phyloP scores from a whole-genome alignment of 2,888 invertebrate genomes.

The Orthonevra nobilis region DNA sequence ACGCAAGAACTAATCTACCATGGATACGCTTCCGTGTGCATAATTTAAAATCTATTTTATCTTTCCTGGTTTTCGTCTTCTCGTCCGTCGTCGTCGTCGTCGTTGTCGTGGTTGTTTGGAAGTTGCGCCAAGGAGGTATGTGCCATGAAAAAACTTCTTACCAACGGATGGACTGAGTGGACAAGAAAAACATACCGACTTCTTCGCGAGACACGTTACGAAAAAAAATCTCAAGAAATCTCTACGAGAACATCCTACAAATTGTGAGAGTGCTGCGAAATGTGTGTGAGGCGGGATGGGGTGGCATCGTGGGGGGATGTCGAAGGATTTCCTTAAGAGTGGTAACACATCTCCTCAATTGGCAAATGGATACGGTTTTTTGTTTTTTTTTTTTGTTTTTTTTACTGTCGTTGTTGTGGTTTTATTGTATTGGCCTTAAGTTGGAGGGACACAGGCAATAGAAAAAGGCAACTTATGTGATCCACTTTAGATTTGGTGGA shows the following conservation, averaged over 20 bases:
- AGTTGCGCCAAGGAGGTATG: constrained; percentile 9
- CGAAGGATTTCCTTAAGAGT: constrained; percentile 51
- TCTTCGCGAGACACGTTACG: constrained; percentile 15
- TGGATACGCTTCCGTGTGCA: constrained; percentile 71
- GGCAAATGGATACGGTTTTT: constrained; percentile 61
- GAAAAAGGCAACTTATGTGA: constrained; percentile 56
- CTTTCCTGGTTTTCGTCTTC: constrained; percentile 67
- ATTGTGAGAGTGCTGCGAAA: constrained; percentile 41
- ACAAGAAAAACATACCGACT: neutral
- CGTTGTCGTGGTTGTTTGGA: constrained; percentile 16
- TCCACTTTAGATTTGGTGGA: constrained; percentile 63
- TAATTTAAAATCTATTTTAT: constrained; percentile 71
- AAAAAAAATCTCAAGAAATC: constrained; percentile 58
- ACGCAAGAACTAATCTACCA: constrained; percentile 69
- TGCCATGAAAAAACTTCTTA: constrained; percentile 52
- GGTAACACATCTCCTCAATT: constrained; percentile 63
- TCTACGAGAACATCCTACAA: constrained; percentile 58
- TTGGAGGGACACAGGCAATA: constrained; percentile 32
- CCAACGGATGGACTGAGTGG: neutral
- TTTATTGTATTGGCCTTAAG: too few relatives aligned
- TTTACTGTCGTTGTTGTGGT: neutral
- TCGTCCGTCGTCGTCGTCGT: constrained; percentile 24
- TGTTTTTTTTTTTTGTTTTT: constrained; percentile 3
- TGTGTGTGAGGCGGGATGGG: neutral
- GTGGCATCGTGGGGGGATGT: neutral